Percentiles rank a stretch among this genome's conserved stretches.
Conservation (phyloP, 2,113 vertebrate genomes). For the Coregonus clupeaformis region DNA sequence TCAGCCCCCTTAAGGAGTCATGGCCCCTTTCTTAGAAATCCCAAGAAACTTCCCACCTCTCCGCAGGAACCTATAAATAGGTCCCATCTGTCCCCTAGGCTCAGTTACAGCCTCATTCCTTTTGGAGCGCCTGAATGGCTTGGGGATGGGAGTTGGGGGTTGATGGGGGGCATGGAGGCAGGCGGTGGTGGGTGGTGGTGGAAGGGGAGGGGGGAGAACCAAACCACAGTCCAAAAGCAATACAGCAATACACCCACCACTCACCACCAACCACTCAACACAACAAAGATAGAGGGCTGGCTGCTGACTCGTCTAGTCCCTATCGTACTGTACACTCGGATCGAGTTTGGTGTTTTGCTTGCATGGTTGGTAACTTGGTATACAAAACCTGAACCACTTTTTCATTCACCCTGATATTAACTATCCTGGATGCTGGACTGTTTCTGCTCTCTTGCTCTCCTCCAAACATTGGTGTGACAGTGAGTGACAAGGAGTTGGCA, state of each 20-base stretch:
- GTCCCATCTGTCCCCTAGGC: slow-evolving; percentile 74
- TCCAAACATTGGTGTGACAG: too few relatives aligned
- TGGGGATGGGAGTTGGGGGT: background rate
- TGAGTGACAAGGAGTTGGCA: too few relatives aligned
- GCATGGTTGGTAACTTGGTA: too few relatives aligned
- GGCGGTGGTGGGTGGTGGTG: slow-evolving; percentile 13
- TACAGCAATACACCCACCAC: slow-evolving; percentile 22
- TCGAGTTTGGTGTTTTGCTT: too few relatives aligned
- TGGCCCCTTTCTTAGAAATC: slow-evolving; percentile 64
- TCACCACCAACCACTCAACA: slow-evolving; percentile 36
- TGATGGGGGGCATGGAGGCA: slow-evolving; percentile 33
- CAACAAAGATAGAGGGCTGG: slow-evolving; percentile 12
- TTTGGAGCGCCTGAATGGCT: slow-evolving; percentile 53
- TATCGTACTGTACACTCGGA: too few relatives aligned
- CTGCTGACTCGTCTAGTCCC: too few relatives aligned
- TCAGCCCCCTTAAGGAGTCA: slow-evolving; percentile 73
- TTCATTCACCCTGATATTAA: too few relatives aligned
- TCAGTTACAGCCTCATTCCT: slow-evolving; percentile 76
- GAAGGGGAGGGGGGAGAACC: slow-evolving; percentile 11
- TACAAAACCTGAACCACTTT: too few relatives aligned
- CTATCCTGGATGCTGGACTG: too few relatives aligned
- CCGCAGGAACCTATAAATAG: slow-evolving; percentile 73
- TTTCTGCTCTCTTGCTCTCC: too few relatives aligned
- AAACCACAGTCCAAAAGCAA: slow-evolving; percentile 35
- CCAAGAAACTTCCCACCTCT: slow-evolving; percentile 81